These are phyloP conservation scores for Heterotilapia buettikoferi DNA, from an alignment of 2,113 vertebrate species.

Conservation along the genomic window DNA sequence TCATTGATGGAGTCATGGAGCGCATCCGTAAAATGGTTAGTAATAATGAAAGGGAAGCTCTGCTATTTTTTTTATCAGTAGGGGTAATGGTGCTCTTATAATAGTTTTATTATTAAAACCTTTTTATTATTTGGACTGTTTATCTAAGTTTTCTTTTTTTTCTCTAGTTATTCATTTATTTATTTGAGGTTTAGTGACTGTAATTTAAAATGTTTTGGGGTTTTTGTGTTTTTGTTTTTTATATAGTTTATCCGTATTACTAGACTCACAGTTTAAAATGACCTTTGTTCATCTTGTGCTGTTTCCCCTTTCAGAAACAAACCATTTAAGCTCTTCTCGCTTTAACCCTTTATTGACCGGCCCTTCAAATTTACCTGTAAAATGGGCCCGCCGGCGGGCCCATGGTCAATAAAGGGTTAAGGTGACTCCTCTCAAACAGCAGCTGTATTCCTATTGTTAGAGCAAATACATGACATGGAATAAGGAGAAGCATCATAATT, in stretches of 20 bases:
- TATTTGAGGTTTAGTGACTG: neutral
- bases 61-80: neutral
- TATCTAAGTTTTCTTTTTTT: neutral
- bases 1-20: constrained; percentile 79
- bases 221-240: neutral
- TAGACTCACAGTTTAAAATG: neutral
- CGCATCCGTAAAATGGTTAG: constrained; percentile 80
- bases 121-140: neutral
- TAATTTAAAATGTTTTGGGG: neutral
- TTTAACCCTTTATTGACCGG: no score
- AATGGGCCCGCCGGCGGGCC: no score
- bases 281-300: neutral
- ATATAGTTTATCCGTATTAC: neutral
- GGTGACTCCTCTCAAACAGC: neutral
- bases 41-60: neutral
- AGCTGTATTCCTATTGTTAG: neutral
- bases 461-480: neutral
- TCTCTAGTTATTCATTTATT: neutral
- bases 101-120: neutral
- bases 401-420: no score
- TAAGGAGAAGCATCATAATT: neutral
- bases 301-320: neutral
- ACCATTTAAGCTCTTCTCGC: neutral
- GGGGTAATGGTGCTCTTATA: rapidly evolving
- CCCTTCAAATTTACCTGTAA: no score